These are phyloP conservation scores for Neopipo cinnamomea DNA, from an alignment of 2,113 vertebrate genomes.

Conservation along the genomic window DNA sequence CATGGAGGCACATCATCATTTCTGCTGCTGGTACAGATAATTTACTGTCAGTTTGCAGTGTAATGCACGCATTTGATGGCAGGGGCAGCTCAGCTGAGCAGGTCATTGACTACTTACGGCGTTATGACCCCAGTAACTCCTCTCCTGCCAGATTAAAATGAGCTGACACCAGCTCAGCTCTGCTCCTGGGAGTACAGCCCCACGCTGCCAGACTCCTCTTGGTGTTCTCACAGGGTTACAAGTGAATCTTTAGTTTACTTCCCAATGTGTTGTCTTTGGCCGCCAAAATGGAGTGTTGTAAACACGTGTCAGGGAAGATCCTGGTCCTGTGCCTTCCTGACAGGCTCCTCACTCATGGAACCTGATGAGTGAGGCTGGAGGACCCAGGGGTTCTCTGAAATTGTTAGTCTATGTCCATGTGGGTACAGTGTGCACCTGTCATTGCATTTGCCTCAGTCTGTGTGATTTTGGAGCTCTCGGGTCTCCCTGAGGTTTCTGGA, in stretches of 20 bases:
- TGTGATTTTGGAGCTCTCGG: neutral
- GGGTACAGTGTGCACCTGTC: neutral
- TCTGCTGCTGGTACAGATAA: neutral
- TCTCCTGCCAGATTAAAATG: neutral
- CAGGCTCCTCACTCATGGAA: neutral
- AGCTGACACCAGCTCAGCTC: neutral
- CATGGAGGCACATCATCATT: neutral
- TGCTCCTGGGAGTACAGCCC: neutral
- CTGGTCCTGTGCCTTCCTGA: neutral
- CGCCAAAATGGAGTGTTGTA: neutral
- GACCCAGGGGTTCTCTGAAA: neutral
- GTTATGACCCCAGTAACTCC: neutral
- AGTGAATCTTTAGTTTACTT: neutral
- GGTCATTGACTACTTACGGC: neutral
- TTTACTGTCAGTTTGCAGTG: neutral
- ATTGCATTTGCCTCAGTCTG: neutral
- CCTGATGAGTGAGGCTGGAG: neutral
- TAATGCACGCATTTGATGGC: neutral
- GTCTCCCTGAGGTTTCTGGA: neutral
- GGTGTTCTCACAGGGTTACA: neutral
- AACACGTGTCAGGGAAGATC: neutral
- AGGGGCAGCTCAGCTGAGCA: neutral
- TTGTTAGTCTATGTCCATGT: rapidly evolving
- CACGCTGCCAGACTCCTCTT: neutral
- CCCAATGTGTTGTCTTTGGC: neutral